phyloP scores from a whole-genome alignment of 2,113 vertebrate genomes.

The Cercopithecus mona region DNA sequence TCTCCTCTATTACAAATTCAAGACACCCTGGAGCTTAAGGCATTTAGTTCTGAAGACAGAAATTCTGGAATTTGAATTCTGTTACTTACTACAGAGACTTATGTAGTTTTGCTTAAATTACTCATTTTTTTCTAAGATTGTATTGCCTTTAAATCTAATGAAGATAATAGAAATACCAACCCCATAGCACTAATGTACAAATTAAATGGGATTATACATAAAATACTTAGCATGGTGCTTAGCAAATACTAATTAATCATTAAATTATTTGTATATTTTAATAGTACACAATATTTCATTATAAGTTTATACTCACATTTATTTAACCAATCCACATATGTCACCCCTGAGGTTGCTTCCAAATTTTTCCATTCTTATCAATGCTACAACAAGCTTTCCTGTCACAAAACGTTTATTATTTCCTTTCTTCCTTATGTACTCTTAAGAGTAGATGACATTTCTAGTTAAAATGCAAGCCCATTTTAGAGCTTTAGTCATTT shows the following conservation, averaged over 20 bases:
- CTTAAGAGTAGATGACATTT: background rate
- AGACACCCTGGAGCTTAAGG: background rate
- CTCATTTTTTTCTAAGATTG: background rate
- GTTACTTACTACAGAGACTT: background rate
- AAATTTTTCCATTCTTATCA: constrained; percentile 8
- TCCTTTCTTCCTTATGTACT: background rate
- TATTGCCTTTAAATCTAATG: background rate
- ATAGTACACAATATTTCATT: background rate
- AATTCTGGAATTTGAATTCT: constrained; percentile 49
- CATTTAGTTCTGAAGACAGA: background rate
- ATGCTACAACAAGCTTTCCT: background rate
- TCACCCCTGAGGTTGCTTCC: background rate
- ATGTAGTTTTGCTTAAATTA: background rate
- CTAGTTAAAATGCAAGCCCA: background rate
- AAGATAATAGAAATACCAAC: background rate
- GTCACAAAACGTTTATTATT: background rate
- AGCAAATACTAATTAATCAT: background rate
- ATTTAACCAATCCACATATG: background rate
- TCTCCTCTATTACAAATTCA: background rate
- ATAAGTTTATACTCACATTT: background rate
- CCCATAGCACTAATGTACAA: background rate
- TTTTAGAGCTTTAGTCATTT: background rate
- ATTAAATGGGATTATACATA: background rate
- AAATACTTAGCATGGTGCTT: background rate
- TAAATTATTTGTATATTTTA: background rate